Evolutionary conservation across 2,113 vertebrate species (phyloP).

Genomic region (Hydrolagus affinis): DNA sequence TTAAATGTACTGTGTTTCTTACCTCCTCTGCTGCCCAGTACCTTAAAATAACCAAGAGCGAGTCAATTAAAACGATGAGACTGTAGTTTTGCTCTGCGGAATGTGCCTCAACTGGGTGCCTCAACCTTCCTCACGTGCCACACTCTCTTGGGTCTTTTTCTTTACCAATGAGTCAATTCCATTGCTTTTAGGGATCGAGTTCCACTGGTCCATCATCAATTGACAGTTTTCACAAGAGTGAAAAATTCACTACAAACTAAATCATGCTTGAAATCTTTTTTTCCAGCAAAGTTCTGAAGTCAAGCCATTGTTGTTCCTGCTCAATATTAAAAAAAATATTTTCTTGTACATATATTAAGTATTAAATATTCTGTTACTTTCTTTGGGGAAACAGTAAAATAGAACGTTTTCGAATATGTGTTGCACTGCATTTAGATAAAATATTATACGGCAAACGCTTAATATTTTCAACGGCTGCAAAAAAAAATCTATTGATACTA

Average conservation of each 20-base stretch:
- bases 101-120: too few species aligned
- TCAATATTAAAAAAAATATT: neutral
- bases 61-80: too few species aligned
- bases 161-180: neutral
- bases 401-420: neutral
- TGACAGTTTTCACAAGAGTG: neutral
- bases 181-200: neutral
- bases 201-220: neutral
- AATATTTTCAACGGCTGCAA: neutral
- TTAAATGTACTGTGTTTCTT: neutral
- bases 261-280: neutral
- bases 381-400: neutral
- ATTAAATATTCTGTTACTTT: neutral
- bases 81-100: too few species aligned
- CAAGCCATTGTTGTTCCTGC: neutral
- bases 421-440: constrained; percentile 15
- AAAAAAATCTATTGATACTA: neutral
- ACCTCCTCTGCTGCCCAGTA: neutral
- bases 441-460: neutral
- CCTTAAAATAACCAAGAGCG: too few species aligned
- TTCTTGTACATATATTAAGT: neutral
- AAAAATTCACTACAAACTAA: neutral
- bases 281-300: neutral
- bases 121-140: neutral
- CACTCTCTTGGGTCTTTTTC: neutral